A percentile compares a stretch with the other conserved stretches of the same genome.
These are phyloP conservation scores for Anniella stebbinsi DNA, from an alignment of 2,797 vertebrate species.

Conservation along the genomic window DNA sequence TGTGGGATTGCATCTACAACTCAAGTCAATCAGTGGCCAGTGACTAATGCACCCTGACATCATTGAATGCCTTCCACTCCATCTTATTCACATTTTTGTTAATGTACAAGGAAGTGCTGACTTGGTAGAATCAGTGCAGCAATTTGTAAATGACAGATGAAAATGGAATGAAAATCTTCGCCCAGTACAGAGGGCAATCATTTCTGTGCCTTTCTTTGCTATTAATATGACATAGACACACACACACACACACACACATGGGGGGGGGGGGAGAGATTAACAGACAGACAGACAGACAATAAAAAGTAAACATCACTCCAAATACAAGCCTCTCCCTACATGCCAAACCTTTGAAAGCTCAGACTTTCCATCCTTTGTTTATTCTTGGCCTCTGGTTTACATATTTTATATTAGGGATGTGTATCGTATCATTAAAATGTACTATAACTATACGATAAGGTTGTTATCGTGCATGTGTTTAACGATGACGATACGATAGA, in stretches of 20 bases:
- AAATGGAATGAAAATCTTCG: constrained; percentile 37
- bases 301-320: not conserved
- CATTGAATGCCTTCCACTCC: constrained; percentile 24
- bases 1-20: constrained; percentile 25
- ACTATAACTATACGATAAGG: too few relatives aligned
- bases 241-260: accelerated
- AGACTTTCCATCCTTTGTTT: not conserved
- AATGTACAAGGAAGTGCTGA: constrained; percentile 21
- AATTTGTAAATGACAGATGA: constrained; percentile 43
- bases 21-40: constrained; percentile 20
- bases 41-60: constrained; percentile 14
- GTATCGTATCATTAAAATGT: too few relatives aligned
- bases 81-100: constrained; percentile 34
- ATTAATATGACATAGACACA: accelerated
- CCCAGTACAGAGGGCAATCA: not conserved
- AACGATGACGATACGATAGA: too few relatives aligned
- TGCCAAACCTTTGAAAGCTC: not conserved
- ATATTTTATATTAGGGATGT: not conserved
- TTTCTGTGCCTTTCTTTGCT: not conserved
- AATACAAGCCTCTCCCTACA: not conserved
- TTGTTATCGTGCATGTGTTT: too few relatives aligned
- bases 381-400: not conserved
- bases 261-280: not conserved
- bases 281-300: not conserved
- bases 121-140: constrained; percentile 11